Evolutionary conservation across 2,113 vertebrate genomes (phyloP), one percentile per base, ranked within the genome.

Genomic region (Echinops telfairi): DNA sequence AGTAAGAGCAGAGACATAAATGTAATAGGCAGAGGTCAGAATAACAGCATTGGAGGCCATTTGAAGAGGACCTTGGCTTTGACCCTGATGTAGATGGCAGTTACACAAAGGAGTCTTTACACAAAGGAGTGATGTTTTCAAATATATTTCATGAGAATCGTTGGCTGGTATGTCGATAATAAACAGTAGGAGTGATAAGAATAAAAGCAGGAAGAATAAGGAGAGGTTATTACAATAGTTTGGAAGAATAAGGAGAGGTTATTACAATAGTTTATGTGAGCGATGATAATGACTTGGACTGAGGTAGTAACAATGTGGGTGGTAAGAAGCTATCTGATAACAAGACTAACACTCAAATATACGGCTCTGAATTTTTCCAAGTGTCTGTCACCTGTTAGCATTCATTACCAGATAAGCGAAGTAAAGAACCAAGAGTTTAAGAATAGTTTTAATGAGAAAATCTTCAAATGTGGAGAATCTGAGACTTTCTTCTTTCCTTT

Each of bases 371-470:
- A 12, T 7, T 12, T 36, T 64, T 79, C 29, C 20, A 86, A 73
- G 4, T n/a, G 14, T 73, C 81, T 91, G 25, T 92, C 71, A 71
- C 11, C 4, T 66, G 10, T 64, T 58, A 79, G 20, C 58, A 68
- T 84, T 62, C 53, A 71, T 66, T 62, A 40, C 17, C 38, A 70
- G 82, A 86, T 16, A 43, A 47, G 15, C 9, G 22, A 88, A 40
- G 57, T 16, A 71, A 89, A 53, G 9, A 27, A 58, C 6, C 66
- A 81, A 64, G 80, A 57, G 22, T 22, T 90, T 36, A 3, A n/a
- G 64, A 88, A n/a, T 66, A 88, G 84, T 23, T n/a, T n/a, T n/a
- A n/a, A 89, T 22, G 29, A 77, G 84, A 71, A 82, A 94, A 91
- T 64, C 36, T 94, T 88, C 53, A 86, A 60, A 79, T 80, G 14